Conservation (phyloP, 2,888 invertebrate genomes). For the Malacosoma neustria region DNA sequence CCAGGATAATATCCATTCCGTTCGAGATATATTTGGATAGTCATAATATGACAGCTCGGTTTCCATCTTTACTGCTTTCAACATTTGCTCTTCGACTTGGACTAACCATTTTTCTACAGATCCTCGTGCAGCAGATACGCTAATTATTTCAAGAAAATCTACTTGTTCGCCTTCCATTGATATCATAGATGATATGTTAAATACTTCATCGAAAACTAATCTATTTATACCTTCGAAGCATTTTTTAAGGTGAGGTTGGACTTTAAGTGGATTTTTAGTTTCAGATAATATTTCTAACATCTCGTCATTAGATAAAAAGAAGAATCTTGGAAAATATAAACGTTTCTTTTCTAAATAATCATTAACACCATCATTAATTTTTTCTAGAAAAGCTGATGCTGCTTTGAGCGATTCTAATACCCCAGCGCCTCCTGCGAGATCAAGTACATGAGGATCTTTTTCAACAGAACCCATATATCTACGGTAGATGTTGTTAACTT, state of each 20-base stretch:
- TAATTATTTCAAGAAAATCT: slow-evolving; percentile 75
- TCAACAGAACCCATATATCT: slow-evolving; percentile 78
- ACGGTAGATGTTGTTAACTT: slow-evolving; percentile 81
- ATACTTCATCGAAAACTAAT: slow-evolving; percentile 80
- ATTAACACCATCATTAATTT: slow-evolving; percentile 88
- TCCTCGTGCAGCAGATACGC: slow-evolving; percentile 82
- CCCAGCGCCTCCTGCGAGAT: slow-evolving; percentile 79
- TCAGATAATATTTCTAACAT: slow-evolving; percentile 93
- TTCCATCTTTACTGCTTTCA: slow-evolving; percentile 80
- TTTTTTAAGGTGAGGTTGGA: slow-evolving; percentile 90
- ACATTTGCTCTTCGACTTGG: slow-evolving; percentile 88
- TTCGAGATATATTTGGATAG: slow-evolving; percentile 73
- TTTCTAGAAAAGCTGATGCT: slow-evolving; percentile 81
- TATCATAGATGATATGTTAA: slow-evolving; percentile 85
- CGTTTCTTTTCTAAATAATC: slow-evolving; percentile 89
- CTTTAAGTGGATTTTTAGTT: slow-evolving; percentile 88
- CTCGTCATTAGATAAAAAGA: slow-evolving; percentile 93
- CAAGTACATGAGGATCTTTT: slow-evolving; percentile 78
- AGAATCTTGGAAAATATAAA: slow-evolving; percentile 89
- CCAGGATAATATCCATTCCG: slow-evolving; percentile 84
- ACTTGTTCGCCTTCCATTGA: slow-evolving; percentile 86
- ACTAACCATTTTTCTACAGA: slow-evolving; percentile 92
- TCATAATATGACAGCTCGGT: slow-evolving; percentile 78
- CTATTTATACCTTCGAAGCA: slow-evolving; percentile 90
- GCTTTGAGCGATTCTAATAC: slow-evolving; percentile 81